Conservation (phyloP, 92 coral and sea anemone species). For the Porites lobata region DNA sequence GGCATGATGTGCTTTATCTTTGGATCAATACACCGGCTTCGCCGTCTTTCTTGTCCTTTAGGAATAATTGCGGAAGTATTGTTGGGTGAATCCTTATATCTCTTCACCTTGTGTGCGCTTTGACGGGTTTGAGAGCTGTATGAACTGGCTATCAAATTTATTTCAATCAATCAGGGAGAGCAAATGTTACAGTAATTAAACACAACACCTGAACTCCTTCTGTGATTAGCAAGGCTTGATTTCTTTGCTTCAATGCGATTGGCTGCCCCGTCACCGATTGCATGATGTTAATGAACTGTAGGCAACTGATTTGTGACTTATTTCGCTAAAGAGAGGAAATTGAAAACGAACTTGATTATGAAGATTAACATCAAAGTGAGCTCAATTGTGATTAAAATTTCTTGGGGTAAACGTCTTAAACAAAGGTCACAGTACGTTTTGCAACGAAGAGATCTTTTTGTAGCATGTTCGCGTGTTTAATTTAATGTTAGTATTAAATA, state of each 20-base stretch:
- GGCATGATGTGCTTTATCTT: constrained; percentile 67
- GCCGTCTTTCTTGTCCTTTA: not conserved
- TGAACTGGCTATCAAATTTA: constrained; percentile 53
- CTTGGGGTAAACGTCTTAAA: not conserved
- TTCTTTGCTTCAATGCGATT: constrained; percentile 1
- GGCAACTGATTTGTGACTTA: constrained; percentile 73
- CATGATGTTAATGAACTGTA: constrained; percentile 63
- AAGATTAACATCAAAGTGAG: constrained; percentile 58
- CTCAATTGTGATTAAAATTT: constrained; percentile 29
- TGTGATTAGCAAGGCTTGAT: constrained; percentile 6
- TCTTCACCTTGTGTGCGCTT: constrained; percentile 11
- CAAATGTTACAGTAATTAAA: constrained; percentile 54
- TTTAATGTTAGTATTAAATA: not conserved
- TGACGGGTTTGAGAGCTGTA: constrained; percentile 27
- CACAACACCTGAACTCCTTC: constrained; percentile 37
- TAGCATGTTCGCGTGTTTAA: constrained; percentile 26
- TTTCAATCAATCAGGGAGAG: constrained; percentile 38
- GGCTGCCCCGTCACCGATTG: constrained; percentile 17
- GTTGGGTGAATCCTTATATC: not conserved
- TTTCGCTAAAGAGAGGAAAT: constrained; percentile 71
- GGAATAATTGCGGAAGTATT: not conserved
- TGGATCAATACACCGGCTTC: not conserved
- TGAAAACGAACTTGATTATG: constrained; percentile 68
- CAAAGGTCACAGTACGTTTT: constrained; percentile 10
- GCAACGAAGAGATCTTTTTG: not conserved